Percentiles rank a stretch among this genome's conserved stretches.
phyloP scores from a whole-genome alignment of 1,140 invertebrate genomes.

The Drosophila sturtevanti region DNA sequence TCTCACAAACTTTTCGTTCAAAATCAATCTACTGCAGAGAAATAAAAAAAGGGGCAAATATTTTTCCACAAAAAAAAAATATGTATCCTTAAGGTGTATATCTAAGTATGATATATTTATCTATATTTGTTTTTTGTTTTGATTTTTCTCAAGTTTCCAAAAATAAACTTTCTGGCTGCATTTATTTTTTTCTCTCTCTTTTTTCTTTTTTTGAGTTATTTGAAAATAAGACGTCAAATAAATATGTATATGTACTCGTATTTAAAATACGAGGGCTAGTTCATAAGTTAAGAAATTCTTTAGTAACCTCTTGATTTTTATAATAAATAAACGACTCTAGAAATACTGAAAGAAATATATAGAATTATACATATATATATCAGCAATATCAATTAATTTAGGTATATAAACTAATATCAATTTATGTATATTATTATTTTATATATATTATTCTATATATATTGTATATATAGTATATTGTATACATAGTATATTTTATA shows the following conservation, averaged over 20 bases:
- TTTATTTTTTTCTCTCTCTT: too few relatives aligned
- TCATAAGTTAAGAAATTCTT: too few relatives aligned
- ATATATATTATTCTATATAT: too few relatives aligned
- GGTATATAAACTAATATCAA: too few relatives aligned
- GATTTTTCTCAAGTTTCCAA: neutral
- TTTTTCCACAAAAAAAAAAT: neutral
- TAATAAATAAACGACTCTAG: too few relatives aligned
- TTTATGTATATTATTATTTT: too few relatives aligned
- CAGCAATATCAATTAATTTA: too few relatives aligned
- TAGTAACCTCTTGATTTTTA: too few relatives aligned
- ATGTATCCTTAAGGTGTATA: neutral
- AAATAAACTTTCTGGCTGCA: constrained; percentile 4
- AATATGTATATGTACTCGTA: neutral
- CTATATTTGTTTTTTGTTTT: neutral
- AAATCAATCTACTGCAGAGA: neutral
- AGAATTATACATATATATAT: too few relatives aligned
- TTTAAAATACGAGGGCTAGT: neutral
- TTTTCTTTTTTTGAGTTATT: neutral
- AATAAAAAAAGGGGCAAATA: neutral
- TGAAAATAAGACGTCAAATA: constrained; percentile 2
- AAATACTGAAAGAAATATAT: too few relatives aligned
- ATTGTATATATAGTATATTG: too few relatives aligned
- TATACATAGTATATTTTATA: too few relatives aligned
- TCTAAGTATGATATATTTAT: neutral
- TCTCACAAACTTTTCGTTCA: neutral